phyloP scores from a whole-genome alignment of 2,888 invertebrate species.

The Apomyelois bistriatella region DNA sequence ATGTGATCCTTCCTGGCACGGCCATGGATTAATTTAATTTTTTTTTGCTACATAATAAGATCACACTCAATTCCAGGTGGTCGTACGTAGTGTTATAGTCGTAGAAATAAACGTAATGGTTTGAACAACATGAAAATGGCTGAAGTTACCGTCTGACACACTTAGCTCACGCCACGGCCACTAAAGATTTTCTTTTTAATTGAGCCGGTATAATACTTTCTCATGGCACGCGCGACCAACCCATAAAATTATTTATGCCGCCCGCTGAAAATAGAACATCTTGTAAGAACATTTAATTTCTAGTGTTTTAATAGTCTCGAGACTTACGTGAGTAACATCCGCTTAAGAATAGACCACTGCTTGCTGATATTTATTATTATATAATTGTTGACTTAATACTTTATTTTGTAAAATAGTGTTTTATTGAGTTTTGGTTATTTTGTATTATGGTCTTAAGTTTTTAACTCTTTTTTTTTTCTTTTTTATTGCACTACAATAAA shows the following conservation, averaged over 20 bases:
- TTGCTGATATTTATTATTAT: no score
- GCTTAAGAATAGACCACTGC: no score
- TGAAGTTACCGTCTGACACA: slow-evolving; percentile 45
- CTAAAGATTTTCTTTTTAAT: slow-evolving; percentile 25
- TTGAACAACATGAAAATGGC: neutral
- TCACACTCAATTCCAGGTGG: no score
- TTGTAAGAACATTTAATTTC: slow-evolving; percentile 15
- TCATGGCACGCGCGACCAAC: slow-evolving; percentile 27
- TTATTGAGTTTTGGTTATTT: no score
- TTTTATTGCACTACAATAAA: no score
- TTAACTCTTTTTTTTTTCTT: no score
- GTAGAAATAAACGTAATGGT: neutral
- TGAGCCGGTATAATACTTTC: slow-evolving; percentile 19
- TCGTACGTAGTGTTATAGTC: neutral
- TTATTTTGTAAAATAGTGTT: no score
- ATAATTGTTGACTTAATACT: no score
- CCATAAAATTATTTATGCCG: slow-evolving; percentile 24
- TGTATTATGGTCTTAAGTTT: no score
- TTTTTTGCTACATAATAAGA: no score
- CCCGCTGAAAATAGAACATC: slow-evolving; percentile 37
- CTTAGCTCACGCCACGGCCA: slow-evolving; percentile 42
- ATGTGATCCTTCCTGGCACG: no score
- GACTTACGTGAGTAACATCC: neutral
- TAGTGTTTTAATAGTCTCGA: neutral
- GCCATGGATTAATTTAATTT: no score